These are phyloP conservation scores for Pygoscelis antarcticus DNA, from an alignment of 2,113 vertebrate genomes.

Conservation along the genomic window DNA sequence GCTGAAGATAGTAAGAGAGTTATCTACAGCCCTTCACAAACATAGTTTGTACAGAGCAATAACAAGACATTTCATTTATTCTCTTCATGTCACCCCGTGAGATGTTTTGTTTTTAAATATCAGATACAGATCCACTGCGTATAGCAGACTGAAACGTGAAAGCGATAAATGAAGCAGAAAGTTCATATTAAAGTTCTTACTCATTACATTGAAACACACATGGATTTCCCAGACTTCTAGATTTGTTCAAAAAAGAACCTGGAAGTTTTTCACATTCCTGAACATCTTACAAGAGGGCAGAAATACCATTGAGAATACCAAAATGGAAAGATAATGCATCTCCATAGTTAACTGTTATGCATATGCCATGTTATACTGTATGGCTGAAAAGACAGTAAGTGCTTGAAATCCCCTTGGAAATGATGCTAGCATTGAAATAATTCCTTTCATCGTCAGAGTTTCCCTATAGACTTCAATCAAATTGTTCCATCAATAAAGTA, in stretches of 20 bases:
- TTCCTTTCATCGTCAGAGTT: neutral
- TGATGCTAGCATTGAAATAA: neutral
- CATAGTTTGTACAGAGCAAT: neutral
- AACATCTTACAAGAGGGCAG: neutral
- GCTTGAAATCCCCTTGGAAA: neutral
- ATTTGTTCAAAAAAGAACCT: neutral
- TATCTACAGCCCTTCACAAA: neutral
- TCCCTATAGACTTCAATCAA: neutral
- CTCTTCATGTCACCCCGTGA: neutral
- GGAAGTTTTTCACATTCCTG: neutral
- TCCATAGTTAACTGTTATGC: neutral
- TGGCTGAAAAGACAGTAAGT: neutral
- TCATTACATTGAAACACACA: neutral
- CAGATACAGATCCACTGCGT: neutral
- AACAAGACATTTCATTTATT: neutral
- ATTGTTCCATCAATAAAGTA: constrained; percentile 30
- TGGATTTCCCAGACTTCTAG: neutral
- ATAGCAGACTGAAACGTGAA: neutral
- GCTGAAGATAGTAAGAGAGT: neutral
- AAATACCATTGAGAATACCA: neutral
- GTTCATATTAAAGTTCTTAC: neutral
- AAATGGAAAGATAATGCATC: neutral
- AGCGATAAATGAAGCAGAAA: neutral
- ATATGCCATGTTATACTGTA: neutral
- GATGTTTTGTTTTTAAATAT: neutral